Evolutionary conservation across 2,888 invertebrate genomes (phyloP), one percentile per base, ranked within the genome.

Genomic region (Ennomos erosarius): DNA sequence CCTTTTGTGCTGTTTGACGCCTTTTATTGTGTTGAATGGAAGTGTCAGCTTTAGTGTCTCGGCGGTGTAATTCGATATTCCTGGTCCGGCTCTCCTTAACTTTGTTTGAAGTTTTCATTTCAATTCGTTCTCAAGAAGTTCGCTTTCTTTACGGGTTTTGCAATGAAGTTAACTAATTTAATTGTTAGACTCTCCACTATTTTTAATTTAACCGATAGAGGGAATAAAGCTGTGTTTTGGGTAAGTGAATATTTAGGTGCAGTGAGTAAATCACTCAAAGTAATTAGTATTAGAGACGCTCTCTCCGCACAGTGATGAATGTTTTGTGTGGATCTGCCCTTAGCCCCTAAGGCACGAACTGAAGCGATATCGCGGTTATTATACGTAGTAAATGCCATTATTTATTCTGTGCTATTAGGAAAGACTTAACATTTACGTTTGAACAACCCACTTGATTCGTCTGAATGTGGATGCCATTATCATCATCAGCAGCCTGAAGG

Each of bases 271-370:
- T 67, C 63, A 65, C 65, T 64, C 65, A 47, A 43, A 53, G 62
- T 67, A 67, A 67, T 67, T 67, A 67, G 65, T 60, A 62, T 65
- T 46, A 57, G 62, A 37, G 61, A 57, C 55, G 58, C 59, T 52
- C 60, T 55, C 60, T 55, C 55, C 53, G 52, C 55, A 54, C 55
- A 55, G 53, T 65, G 65, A 67, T 67, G 57, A 67, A 67, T 67
- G 65, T 62, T 62, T 44, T 45, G 46, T 43, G 42, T 12, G 54
- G 38, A 10, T 12, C 10, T 53, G 66, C 45, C 26, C n/a, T 16
- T 46, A 55, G 42, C 64, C 45, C 13, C n/a, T 16, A 48, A 55
- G 42, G 26, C 8, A 36, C 37, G 45, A 48, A 16, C 43, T 10
- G 8, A 16, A 58, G 47, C 40, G 37, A 45, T 39, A 51, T 37